phyloP scores from a whole-genome alignment of 2,797 vertebrate species.

The Monodelphis domestica region DNA sequence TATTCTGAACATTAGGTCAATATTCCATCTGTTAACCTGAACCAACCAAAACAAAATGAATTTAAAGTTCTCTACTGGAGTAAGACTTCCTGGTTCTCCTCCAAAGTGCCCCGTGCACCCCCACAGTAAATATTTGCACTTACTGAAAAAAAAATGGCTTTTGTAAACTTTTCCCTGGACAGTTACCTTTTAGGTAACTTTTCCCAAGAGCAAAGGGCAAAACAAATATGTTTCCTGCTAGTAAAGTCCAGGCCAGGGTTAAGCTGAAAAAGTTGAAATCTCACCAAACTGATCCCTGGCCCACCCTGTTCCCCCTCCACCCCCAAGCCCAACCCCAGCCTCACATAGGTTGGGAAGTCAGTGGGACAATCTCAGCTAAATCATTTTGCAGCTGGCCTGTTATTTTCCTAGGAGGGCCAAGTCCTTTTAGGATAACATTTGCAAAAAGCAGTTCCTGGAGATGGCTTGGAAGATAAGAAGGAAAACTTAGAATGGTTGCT shows the following conservation, averaged over 20 bases:
- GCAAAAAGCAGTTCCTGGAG: constrained; percentile 70
- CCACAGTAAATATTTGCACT: neutral
- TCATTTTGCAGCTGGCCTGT: constrained; percentile 54
- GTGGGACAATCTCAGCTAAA: constrained; percentile 51
- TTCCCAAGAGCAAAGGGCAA: neutral
- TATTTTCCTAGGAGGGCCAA: constrained; percentile 46
- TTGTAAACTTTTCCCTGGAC: neutral
- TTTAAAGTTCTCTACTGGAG: neutral
- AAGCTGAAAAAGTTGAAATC: constrained; percentile 18
- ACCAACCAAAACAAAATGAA: constrained; percentile 12
- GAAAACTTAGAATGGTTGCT: constrained; percentile 64
- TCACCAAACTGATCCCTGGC: constrained; percentile 4
- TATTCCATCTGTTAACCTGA: neutral
- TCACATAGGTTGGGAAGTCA: constrained; percentile 1
- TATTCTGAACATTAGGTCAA: neutral
- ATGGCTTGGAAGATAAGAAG: constrained; percentile 70
- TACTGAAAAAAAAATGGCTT: neutral
- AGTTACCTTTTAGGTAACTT: constrained; percentile 8
- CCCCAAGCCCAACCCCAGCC: neutral
- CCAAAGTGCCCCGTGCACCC: neutral
- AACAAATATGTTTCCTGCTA: constrained; percentile 9
- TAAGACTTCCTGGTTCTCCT: neutral
- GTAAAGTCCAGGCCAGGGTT: constrained; percentile 10
- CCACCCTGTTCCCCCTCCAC: neutral
- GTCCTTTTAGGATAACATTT: constrained; percentile 67